These are phyloP conservation scores for Cebidichthys violaceus DNA, from an alignment of 2,113 vertebrate genomes.

Conservation along the genomic window DNA sequence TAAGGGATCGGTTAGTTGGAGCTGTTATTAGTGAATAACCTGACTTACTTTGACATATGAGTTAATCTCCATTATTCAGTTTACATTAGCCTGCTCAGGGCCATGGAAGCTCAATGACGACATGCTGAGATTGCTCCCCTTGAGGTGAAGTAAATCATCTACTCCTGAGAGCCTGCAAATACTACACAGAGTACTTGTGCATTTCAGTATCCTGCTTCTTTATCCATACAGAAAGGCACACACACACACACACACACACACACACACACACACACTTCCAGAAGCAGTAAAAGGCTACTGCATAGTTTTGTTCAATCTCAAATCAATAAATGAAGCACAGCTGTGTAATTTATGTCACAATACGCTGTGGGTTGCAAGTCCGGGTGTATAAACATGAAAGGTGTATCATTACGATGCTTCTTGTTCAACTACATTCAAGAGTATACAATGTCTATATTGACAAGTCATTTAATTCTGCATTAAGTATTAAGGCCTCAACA, in stretches of 20 bases:
- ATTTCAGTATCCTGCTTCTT: neutral
- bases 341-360: neutral
- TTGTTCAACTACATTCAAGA: neutral
- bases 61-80: neutral
- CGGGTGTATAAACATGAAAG: neutral
- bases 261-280: too few relatives aligned
- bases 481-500: neutral
- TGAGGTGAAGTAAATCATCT: constrained; percentile 29
- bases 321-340: neutral
- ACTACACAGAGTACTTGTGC: neutral
- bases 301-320: neutral
- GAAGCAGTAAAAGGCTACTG: neutral
- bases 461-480: too few relatives aligned
- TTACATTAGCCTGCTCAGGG: neutral
- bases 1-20: neutral
- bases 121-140: neutral
- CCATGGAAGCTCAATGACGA: constrained; percentile 9
- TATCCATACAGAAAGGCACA: neutral
- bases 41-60: neutral
- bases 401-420: neutral
- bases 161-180: constrained; percentile 26
- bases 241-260: neutral
- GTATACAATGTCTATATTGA: neutral
- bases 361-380: neutral
- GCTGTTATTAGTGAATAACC: neutral